Conservation (phyloP, 2,888 invertebrate species). For the Mythimna pallens region DNA sequence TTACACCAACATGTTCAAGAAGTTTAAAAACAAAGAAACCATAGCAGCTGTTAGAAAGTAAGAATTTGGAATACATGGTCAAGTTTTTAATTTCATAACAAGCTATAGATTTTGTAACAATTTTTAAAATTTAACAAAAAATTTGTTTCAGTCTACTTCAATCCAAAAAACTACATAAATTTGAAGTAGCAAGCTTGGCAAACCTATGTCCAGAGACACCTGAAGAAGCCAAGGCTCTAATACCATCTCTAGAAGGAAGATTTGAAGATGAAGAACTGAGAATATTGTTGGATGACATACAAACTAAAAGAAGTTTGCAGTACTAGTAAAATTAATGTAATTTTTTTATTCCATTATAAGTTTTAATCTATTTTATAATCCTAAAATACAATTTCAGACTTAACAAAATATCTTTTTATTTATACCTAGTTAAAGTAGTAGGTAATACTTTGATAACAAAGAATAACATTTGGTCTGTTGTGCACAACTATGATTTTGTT, state of each 20-base stretch:
- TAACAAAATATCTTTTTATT: constrained; percentile 23
- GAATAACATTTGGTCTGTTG: neutral
- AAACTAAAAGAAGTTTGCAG: constrained; percentile 99
- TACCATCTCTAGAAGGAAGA: constrained; percentile 98
- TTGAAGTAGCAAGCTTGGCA: constrained; percentile 98
- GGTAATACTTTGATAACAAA: neutral
- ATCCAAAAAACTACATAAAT: constrained; percentile 99
- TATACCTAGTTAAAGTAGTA: neutral
- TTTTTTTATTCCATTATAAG: constrained; percentile 17
- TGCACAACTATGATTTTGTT: neutral
- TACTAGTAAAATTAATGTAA: constrained; percentile 90
- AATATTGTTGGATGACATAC: constrained; percentile 98
- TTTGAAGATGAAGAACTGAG: constrained; percentile 99
- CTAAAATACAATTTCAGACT: constrained; percentile 46
- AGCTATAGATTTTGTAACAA: neutral
- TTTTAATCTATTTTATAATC: constrained; percentile 6
- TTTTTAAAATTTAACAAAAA: neutral
- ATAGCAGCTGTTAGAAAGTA: constrained; percentile 98
- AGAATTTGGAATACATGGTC: constrained; percentile 64
- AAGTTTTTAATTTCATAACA: neutral
- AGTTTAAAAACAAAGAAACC: constrained; percentile 99
- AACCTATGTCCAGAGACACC: constrained; percentile 99
- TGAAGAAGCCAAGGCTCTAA: constrained; percentile 99
- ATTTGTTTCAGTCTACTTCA: constrained; percentile 93
- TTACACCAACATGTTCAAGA: constrained; percentile 98